Evolutionary conservation across 2,113 vertebrate genomes (phyloP), one percentile per base, ranked within the genome.

Genomic region (Montifringilla adamsi): DNA sequence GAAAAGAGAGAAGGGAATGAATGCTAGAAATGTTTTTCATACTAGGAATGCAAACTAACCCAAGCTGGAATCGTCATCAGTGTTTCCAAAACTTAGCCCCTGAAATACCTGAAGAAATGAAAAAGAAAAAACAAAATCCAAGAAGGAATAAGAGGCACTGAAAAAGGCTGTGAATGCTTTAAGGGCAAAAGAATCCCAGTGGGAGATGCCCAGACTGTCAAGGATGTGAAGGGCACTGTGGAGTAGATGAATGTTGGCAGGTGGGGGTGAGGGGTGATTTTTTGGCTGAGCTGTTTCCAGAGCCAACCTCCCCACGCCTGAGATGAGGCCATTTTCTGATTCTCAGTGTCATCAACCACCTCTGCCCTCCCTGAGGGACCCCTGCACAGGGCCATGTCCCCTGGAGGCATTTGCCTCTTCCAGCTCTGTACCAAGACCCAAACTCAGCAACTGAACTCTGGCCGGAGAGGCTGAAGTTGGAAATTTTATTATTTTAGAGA

Each of bases 271-370:
- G 66, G 15, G 47, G 7, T 10, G 13, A 35, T 30, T 0, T 10
- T 17, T 13, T 18, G 1, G 21, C 33, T 23, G 47, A 60, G 28
- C 46, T 39, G 15, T 49, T 37, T 33, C 68, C 62, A 62, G 27
- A 52, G 28, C 19, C 0, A 1, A 6, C 7, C 9, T 37, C 30
- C 26, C 16, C 4, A 4, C 12, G 9, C 26, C 22, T 43, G 31
- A 59, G 37, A 47, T 0, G 0, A 55, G 14, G 31, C 24, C 3
- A 1, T 23, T 60, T 56, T 50, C 46, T 2, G 1, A 26, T 35
- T 55, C 78, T 53, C 6, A 8, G 15, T 26, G 22, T 9, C 47
- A 1, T 52, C 20, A 12, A 2, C 17, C 3, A 11, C 5, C 27
- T 5, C 6, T 73, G 44, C 33, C 35, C 18, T 41, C 41, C 78